Base-by-base conservation (phyloP, 2,888 invertebrate genomes). In the Drosophila imparisetae region DNA sequence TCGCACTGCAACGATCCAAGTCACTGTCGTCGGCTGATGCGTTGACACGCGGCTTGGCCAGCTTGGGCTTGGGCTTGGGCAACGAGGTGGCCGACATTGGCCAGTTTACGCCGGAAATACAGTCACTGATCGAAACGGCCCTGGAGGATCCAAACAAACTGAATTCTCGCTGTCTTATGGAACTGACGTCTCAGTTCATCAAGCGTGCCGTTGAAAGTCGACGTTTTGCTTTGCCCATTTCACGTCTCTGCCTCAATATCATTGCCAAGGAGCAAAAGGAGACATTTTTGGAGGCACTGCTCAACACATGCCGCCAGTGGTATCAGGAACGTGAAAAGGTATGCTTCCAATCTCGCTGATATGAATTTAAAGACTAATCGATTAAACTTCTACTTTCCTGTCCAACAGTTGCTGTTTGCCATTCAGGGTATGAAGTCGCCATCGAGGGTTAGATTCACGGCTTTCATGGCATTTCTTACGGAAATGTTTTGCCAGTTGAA, bases 401-500 rank as follows among this genome's bases (percentile, higher is more conserved):
- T 52, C 21, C 32, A 15, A 3, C 54, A 93, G 93, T 78, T 93
- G 49, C 85, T 93, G 30, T 93, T 91, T 72, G 90, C 91, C 54
- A 92, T 93, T 27, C 93, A 93, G 69, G 93, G 93, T 68, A 93
- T 93, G 91, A 95, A 95, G 63, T 95, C 92, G 71, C 92, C 93
- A 60, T 92, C 95, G 18, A 94, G 95, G 60, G 95, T 95, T 45
- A 94, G 95, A 71, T 95, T 95, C 91, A 96, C 96, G 90, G 96
- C 97, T 80, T 98, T 97, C 94, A 97, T 98, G 94, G 96, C 96
- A 93, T 97, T 97, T 94, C 94, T 98, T 78, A 96, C 97, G 87
- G 97, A 98, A 94, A 97, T 98, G 96, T 97, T 97, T 93, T 96
- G 97, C 92, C 97, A 97, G 94, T 93, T 97, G 89, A 97, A 97